Base-by-base conservation (phyloP, 2,888 invertebrate genomes). In the Tricholauxania praeusta region DNA sequence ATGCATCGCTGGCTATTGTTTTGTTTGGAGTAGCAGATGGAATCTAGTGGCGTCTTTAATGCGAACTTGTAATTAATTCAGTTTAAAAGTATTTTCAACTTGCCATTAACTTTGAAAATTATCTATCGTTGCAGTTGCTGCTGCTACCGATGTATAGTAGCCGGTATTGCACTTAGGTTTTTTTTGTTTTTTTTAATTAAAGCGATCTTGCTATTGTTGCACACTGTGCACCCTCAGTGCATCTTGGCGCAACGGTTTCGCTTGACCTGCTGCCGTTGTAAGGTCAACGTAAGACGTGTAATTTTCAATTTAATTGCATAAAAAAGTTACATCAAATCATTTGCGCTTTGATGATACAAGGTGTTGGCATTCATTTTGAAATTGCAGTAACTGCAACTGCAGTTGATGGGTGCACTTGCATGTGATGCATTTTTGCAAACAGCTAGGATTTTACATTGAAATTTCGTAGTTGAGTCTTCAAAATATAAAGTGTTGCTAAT, bases 181-280 rank as follows among this genome's bases (percentile, higher is more conserved):
- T 19, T 22, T 47, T 22, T 49, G 7, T 12, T 47, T 19, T 22
- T 57, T 17, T 22, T 63, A 48, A 48, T 47, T 63, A 48, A 57
- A 17, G 22, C 32, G 63, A 17, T 22, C 32, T 55, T 67, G 67
- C 39, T 62, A 69, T 69, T 69, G 51, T 62, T 68, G 39, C 55
- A 60, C 28, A 15, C 22, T 60, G 22, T 71, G 71, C 71, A 71
- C 75, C 77, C 73, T 74, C 76, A 70, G 66, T 78, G 76, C 74
- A 71, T 77, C 76, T 77, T 78, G 76, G 78, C 78, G 78, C 72
- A 77, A 78, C 78, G 77, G 78, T 77, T 78, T 72, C 78, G 75
- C 78, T 74, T 76, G 77, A 78, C 78, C 77, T 68, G 71, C 64
- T 57, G 72, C 74, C 77, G 76, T 76, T 47, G 66, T 51, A 67